These are phyloP conservation scores for Columba guinea DNA, from an alignment of 2,797 vertebrate genomes.

Conservation along the genomic window DNA sequence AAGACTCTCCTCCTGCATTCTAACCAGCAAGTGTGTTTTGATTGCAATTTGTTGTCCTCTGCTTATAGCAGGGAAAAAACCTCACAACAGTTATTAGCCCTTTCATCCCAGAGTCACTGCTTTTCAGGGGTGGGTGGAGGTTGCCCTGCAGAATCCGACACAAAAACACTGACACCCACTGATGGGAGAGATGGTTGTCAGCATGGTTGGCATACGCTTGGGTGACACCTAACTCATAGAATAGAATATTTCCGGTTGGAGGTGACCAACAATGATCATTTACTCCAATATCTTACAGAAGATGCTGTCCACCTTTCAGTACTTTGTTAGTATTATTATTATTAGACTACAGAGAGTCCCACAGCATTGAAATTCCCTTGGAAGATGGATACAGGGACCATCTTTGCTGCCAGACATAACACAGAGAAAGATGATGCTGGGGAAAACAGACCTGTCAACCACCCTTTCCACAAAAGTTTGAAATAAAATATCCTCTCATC, in stretches of 20 bases:
- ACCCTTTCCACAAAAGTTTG: background rate
- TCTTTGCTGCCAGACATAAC: background rate
- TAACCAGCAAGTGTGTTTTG: background rate
- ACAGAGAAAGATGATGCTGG: background rate
- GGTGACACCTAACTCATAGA: background rate
- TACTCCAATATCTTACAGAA: background rate
- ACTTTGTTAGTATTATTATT: background rate
- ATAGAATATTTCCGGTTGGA: background rate
- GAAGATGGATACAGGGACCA: background rate
- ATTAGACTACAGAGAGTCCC: background rate
- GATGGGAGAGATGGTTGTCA: background rate
- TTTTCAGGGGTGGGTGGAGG: background rate
- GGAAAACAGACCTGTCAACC: conserved; percentile 3
- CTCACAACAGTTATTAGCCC: too few relatives aligned
- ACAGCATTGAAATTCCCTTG: background rate
- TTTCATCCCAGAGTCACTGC: background rate
- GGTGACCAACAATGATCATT: background rate
- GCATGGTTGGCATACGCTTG: background rate
- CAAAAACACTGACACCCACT: background rate
- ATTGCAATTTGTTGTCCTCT: background rate
- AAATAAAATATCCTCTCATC: conserved; percentile 40
- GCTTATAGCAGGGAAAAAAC: background rate
- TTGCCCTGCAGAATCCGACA: background rate
- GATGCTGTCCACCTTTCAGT: background rate
- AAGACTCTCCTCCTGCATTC: background rate